Base-by-base conservation (phyloP, 1,140 invertebrate species). In the Lamellibrachia luymesi region DNA sequence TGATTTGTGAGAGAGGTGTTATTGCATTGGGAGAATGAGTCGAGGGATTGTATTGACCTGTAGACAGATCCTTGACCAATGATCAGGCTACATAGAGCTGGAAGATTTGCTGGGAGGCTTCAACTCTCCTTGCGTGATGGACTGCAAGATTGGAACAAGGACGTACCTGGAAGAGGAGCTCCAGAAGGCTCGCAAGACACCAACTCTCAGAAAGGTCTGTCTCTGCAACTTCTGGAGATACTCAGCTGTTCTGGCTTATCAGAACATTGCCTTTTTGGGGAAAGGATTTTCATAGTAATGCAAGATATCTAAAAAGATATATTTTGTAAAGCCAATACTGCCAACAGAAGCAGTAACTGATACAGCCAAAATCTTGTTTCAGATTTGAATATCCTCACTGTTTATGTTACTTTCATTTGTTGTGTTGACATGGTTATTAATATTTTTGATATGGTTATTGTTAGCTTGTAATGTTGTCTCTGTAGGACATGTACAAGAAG, bases 141-240 rank as follows among this genome's bases (percentile, higher is more conserved):
- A 99, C 96, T 98, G 98, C 96, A 99, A 99, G 96, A 98, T 99
- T 94, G 98, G 98, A 51, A 98, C 99, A 2, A 97, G 98, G 94
- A 99, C 99, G 0, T 99, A 99, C 96, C 96, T 99, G 92, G 98
- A 99, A 96, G 98, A 99, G 94, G 98, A 99, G 96, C 96, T 99
- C 38, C 98, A 98, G 1, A 99, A 99, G 96, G 98, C 98, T 2
- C 98, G 98, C 96, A 98, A 99, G 96, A 99, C 98, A 96, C 98
- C 98, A 17, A 99, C 99, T 96, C 96, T 99, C 94, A 97, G 98
- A 96, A 98, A 98, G 97, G 97, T 98, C 64, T 80, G 64, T 80
- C 13, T 22, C 13, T 10, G 64, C 7, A 80, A 22, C 25, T 22
- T 8, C 5, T 80, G 64, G 64, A 22, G 64, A 80, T 22, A 8